Evolutionary conservation across 2,113 vertebrate species (phyloP).

Genomic region (Phasianus colchicus): DNA sequence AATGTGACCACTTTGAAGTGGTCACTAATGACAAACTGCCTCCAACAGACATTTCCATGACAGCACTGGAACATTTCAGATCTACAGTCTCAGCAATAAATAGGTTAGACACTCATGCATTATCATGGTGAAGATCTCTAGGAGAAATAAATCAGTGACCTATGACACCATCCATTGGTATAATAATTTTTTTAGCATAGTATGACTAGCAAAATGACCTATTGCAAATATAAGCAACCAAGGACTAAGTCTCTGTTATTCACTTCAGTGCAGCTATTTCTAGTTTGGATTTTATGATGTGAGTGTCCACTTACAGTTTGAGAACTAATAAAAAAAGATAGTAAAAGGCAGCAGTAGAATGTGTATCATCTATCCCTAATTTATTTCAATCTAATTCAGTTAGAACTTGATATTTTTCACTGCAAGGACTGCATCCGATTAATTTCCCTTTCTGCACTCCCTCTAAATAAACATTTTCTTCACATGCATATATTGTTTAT

Average conservation of each 20-base stretch:
- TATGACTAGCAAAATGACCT: background rate
- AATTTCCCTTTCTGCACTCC: background rate
- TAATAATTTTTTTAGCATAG: background rate
- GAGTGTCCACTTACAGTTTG: background rate
- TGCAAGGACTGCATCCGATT: background rate
- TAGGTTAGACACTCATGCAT: background rate
- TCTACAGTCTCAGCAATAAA: background rate
- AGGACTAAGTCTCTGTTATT: background rate
- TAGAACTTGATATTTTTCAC: background rate
- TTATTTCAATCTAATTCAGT: background rate
- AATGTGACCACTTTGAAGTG: background rate
- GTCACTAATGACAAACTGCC: background rate
- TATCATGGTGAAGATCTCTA: background rate
- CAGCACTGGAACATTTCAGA: background rate
- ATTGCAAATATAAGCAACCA: background rate
- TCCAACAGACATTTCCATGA: background rate
- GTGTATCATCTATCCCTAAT: background rate
- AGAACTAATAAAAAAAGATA: background rate
- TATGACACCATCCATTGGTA: background rate
- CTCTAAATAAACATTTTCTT: background rate
- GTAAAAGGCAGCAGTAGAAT: background rate
- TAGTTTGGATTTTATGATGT: background rate
- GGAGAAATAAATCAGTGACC: background rate
- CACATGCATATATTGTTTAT: background rate
- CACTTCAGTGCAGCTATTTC: background rate